Evolutionary conservation across 1,140 invertebrate genomes (phyloP).

Genomic region (Magallana gigas): DNA sequence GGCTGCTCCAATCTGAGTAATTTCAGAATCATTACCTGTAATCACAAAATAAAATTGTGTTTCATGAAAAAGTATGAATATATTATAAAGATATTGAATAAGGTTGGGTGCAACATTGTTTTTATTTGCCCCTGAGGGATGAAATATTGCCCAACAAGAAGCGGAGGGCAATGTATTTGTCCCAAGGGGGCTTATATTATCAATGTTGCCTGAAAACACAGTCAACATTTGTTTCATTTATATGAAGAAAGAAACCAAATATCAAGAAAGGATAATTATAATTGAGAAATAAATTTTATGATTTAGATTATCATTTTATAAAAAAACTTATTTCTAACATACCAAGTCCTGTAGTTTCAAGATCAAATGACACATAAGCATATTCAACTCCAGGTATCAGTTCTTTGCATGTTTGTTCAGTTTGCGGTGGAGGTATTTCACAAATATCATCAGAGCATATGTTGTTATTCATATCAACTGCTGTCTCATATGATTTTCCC

Average conservation of each 20-base stretch:
- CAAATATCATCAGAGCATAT: neutral
- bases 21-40: neutral
- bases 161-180: too few relatives aligned
- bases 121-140: too few relatives aligned
- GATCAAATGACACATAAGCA: neutral
- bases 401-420: neutral
- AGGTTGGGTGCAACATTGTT: too few relatives aligned
- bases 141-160: too few relatives aligned
- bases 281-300: too few relatives aligned
- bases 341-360: slow-evolving; percentile 7
- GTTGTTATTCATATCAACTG: neutral
- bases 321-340: neutral
- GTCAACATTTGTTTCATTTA: too few relatives aligned
- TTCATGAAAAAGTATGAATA: neutral
- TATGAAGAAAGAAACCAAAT: too few relatives aligned
- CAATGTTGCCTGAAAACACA: too few relatives aligned
- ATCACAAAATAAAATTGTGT: neutral
- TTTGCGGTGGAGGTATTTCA: neutral
- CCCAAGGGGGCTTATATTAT: too few relatives aligned
- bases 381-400: neutral
- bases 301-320: too few relatives aligned
- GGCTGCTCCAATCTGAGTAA: neutral
- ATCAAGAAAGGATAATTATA: too few relatives aligned
- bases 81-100: neutral
- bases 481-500: neutral